Evolutionary conservation across 2,797 vertebrate genomes (phyloP).

Genomic region (Mus minutoides): DNA sequence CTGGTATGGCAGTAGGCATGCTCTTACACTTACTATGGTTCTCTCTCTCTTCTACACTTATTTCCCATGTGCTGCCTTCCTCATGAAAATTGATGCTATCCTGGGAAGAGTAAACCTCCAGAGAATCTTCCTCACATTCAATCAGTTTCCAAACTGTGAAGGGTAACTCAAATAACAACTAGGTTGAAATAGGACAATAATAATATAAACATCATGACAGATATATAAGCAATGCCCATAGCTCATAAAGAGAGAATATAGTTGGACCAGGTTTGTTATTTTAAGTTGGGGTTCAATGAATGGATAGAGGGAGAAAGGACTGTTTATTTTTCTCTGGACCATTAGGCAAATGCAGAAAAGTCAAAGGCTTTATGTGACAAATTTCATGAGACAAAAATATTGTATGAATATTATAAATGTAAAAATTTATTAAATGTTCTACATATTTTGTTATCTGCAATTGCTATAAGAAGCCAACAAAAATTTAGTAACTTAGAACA

Average conservation of each 20-base stretch:
- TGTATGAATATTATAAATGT: background rate
- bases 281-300: background rate
- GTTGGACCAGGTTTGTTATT: background rate
- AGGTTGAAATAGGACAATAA: conserved; percentile 9
- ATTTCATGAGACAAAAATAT: background rate
- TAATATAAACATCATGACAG: background rate
- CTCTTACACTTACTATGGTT: background rate
- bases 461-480: background rate
- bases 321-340: background rate
- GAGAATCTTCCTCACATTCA: conserved; percentile 6
- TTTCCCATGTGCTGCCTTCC: background rate
- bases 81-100: background rate
- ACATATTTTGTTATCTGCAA: background rate
- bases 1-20: background rate
- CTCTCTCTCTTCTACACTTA: no score
- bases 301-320: background rate
- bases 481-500: background rate
- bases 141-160: conserved; percentile 19
- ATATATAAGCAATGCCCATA: background rate
- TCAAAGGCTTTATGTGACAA: background rate
- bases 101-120: conserved; percentile 5
- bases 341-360: background rate
- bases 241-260: background rate
- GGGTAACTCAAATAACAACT: conserved; percentile 1
- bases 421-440: background rate